Percentiles rank a stretch among this genome's conserved stretches.
These are phyloP conservation scores for Penaeus vannamei DNA, from an alignment of 1,140 invertebrate species.

Conservation along the genomic window DNA sequence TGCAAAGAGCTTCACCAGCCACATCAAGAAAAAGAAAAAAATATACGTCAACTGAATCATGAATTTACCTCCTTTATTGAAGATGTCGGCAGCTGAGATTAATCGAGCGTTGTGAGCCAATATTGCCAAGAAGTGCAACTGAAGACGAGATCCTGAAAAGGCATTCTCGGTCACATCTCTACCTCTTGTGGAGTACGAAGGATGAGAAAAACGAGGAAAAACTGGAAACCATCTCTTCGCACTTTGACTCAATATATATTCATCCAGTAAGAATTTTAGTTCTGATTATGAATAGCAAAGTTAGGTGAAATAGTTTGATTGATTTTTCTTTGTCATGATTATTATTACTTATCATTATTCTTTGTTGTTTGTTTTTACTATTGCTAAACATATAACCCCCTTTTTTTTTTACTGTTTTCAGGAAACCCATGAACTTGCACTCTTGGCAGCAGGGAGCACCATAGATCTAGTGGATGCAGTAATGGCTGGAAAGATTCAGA, in stretches of 20 bases:
- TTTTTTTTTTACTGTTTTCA: slow-evolving; percentile 72
- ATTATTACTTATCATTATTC: neutral
- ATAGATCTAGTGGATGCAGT: slow-evolving; percentile 85
- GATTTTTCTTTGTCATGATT: neutral
- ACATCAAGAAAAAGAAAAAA: too few relatives aligned
- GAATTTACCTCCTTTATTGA: neutral
- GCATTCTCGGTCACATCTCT: slow-evolving; percentile 79
- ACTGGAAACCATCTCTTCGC: slow-evolving; percentile 82
- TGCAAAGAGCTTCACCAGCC: too few relatives aligned
- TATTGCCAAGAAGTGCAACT: slow-evolving; percentile 78
- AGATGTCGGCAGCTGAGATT: slow-evolving; percentile 83
- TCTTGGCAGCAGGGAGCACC: slow-evolving; percentile 84
- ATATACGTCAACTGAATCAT: neutral
- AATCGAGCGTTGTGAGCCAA: slow-evolving; percentile 78
- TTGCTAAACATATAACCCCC: neutral
- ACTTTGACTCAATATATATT: slow-evolving; percentile 89
- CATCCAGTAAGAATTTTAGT: slow-evolving; percentile 79
- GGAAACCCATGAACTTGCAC: slow-evolving; percentile 84
- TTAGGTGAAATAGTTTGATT: neutral
- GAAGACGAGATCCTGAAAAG: slow-evolving; percentile 81
- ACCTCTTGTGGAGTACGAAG: slow-evolving; percentile 79
- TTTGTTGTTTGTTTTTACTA: neutral
- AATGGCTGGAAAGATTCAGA: slow-evolving; percentile 80
- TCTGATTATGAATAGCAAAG: neutral
- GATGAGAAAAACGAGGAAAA: slow-evolving; percentile 74